Percentiles rank a stretch among this genome's conserved stretches.
These are phyloP conservation scores for Lepidocyrtinus sp. DNA, from an alignment of 2,888 invertebrate species.

Conservation along the genomic window DNA sequence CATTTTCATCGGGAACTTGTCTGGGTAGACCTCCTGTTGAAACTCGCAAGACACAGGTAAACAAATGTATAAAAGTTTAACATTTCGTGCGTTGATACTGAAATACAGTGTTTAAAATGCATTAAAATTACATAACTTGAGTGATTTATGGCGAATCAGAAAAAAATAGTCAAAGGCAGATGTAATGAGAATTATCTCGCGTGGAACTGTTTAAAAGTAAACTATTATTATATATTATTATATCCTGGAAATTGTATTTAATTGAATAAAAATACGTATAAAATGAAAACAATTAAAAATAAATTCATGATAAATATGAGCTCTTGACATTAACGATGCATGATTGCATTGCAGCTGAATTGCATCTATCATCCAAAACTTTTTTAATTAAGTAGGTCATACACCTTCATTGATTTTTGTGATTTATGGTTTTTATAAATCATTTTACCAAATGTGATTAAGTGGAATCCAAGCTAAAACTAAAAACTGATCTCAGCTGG, in stretches of 20 bases:
- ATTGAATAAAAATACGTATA: not conserved
- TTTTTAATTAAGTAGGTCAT: too few relatives aligned
- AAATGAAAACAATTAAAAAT: not conserved
- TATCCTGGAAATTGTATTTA: slow-evolving; percentile 3
- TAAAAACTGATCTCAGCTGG: not conserved
- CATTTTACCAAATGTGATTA: not conserved
- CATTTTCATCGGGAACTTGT: too few relatives aligned
- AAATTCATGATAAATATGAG: not conserved
- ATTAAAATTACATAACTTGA: not conserved
- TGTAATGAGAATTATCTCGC: not conserved
- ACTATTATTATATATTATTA: not conserved
- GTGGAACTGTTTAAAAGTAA: not conserved
- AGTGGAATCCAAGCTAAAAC: not conserved
- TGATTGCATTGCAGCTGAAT: not conserved
- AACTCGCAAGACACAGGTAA: too few relatives aligned
- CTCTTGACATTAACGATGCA: not conserved
- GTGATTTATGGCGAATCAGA: not conserved
- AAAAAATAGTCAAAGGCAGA: not conserved
- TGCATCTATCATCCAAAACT: not conserved
- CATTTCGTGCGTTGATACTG: too few relatives aligned
- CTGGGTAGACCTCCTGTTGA: too few relatives aligned
- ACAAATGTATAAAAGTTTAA: too few relatives aligned
- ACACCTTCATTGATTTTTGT: not conserved
- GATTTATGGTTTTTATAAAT: not conserved
- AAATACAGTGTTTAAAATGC: not conserved